Evolutionary conservation across 2,113 vertebrate genomes (phyloP).

Genomic region (Eulacestoma nigropectus): DNA sequence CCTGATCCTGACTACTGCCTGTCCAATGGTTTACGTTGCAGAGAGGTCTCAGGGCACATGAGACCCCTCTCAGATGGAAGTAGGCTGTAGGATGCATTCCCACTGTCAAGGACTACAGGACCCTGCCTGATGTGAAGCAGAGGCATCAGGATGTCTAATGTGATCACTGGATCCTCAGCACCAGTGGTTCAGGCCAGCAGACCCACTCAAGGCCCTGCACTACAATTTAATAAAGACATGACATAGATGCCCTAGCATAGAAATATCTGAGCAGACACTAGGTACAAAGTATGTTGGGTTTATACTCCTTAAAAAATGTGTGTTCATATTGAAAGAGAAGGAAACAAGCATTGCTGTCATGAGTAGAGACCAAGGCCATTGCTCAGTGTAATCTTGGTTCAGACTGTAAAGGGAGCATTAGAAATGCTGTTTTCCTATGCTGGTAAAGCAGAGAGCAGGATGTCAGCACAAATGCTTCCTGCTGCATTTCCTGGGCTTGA

Average conservation of each 20-base stretch:
- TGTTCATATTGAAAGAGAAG: not conserved
- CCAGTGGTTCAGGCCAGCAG: not conserved
- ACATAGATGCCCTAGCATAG: fast-evolving
- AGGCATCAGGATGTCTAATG: not conserved
- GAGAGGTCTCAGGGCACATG: not conserved
- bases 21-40: not conserved
- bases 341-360: not conserved
- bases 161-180: not conserved
- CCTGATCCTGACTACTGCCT: not conserved
- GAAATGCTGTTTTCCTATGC: not conserved
- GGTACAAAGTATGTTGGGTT: not conserved
- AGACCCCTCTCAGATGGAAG: not conserved
- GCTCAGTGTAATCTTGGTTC: not conserved
- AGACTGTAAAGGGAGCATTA: not conserved
- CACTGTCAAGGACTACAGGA: fast-evolving
- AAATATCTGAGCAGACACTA: not conserved
- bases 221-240: not conserved
- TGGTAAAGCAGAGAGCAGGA: not conserved
- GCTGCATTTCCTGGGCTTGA: not conserved
- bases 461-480: not conserved
- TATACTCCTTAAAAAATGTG: not conserved
- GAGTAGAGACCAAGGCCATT: not conserved
- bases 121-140: not conserved
- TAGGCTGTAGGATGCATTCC: not conserved
- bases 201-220: not conserved